Conservation (phyloP, 2,797 vertebrate species). For the Poecilia gillii region DNA sequence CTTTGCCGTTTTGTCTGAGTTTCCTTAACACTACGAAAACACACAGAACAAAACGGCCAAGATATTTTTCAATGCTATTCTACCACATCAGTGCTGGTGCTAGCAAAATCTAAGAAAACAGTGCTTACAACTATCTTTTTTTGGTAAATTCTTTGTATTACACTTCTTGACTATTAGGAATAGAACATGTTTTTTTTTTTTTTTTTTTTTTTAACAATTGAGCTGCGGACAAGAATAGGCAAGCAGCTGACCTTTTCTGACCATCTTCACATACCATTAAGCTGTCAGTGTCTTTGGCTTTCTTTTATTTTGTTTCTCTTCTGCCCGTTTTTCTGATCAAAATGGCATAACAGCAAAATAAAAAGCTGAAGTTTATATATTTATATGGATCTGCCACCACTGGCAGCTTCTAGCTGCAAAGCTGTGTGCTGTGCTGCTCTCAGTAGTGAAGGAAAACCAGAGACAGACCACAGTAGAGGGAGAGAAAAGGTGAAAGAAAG, state of each 20-base stretch:
- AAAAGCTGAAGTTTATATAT: too few relatives aligned
- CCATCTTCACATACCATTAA: background rate
- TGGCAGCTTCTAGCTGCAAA: too few relatives aligned
- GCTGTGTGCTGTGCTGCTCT: too few relatives aligned
- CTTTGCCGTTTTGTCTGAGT: background rate
- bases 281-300: background rate
- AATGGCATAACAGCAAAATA: too few relatives aligned
- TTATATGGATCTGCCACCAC: too few relatives aligned
- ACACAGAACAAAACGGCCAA: background rate
- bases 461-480: too few relatives aligned
- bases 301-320: constrained; percentile 4
- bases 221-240: background rate
- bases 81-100: background rate
- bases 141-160: background rate
- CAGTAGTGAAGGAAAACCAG: too few relatives aligned
- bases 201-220: background rate
- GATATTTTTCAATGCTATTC: background rate
- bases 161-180: background rate
- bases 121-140: background rate
- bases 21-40: background rate
- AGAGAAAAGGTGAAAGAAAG: too few relatives aligned
- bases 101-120: background rate
- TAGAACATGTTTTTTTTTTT: background rate
- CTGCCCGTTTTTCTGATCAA: constrained; percentile 9
- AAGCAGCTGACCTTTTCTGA: too few relatives aligned